Percentiles rank a stretch among this genome's conserved stretches.
Evolutionary conservation across 2,113 vertebrate genomes (phyloP).

Genomic region (Oncorhynchus keta): DNA sequence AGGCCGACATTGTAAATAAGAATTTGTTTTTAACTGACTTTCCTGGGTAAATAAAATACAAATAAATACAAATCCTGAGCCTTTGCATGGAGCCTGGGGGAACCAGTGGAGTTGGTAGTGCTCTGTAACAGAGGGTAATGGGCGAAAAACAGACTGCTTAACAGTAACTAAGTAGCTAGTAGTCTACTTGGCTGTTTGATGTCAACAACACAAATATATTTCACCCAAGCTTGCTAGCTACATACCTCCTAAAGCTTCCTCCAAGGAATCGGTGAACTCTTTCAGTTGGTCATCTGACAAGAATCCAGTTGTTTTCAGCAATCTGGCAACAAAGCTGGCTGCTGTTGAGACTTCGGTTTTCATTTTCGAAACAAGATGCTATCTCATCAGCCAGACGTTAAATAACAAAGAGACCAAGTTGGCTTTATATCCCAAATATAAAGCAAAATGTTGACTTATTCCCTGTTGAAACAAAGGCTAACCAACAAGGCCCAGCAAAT

Average conservation of each 20-base stretch:
- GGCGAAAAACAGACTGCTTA: no score
- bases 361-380: slow-evolving; percentile 46
- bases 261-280: slow-evolving; percentile 76
- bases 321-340: slow-evolving; percentile 74
- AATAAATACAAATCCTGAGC: slow-evolving; percentile 67
- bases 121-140: slow-evolving; percentile 56
- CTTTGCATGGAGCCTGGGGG: slow-evolving; percentile 78
- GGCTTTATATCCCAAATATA: no score
- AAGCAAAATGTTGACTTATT: no score
- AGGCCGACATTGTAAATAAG: no score
- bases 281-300: slow-evolving; percentile 76
- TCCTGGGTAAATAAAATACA: no score
- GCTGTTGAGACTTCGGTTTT: slow-evolving; percentile 78
- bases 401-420: neutral
- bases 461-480: no score
- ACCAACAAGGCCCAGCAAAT: neutral
- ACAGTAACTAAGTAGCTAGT: no score
- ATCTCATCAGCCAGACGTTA: neutral
- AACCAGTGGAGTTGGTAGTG: slow-evolving; percentile 83
- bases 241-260: slow-evolving; percentile 74
- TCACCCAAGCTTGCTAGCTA: neutral
- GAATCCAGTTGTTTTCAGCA: slow-evolving; percentile 73
- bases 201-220: neutral
- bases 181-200: neutral
- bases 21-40: no score